Percentiles rank a stretch among this genome's conserved stretches.
Conservation (phyloP, 2,888 invertebrate genomes). For the Spialia ferax region DNA sequence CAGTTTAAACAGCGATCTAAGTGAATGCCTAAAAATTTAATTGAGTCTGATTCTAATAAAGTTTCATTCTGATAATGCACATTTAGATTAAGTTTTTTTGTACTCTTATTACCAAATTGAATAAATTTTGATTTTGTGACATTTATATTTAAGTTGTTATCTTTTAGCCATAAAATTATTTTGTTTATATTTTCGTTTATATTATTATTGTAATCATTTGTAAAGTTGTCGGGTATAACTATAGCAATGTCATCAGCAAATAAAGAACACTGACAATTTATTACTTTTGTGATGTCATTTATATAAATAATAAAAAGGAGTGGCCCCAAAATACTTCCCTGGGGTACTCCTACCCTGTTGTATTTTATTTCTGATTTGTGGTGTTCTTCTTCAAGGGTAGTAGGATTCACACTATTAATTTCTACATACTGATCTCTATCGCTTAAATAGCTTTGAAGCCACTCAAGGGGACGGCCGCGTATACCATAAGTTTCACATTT, state of each 20-base stretch:
- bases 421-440: conserved; percentile 15
- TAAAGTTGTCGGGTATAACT: background rate
- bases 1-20: conserved; percentile 5
- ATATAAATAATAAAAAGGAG: conserved; percentile 14
- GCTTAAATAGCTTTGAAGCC: conserved; percentile 15
- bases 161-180: background rate
- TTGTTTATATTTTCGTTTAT: background rate
- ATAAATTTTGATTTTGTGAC: background rate
- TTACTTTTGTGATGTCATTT: conserved; percentile 8
- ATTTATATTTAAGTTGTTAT: background rate
- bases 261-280: background rate
- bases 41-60: background rate
- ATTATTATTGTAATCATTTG: background rate
- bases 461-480: conserved; percentile 8
- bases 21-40: conserved; percentile 9
- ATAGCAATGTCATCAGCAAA: conserved; percentile 3
- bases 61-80: background rate
- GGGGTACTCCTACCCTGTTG: conserved; percentile 20
- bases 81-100: background rate
- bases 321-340: conserved; percentile 14
- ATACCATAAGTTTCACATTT: conserved; percentile 18
- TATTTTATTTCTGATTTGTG: conserved; percentile 1
- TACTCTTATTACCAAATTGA: background rate
- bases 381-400: conserved; percentile 1
- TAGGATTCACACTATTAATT: conserved; percentile 2